Evolutionary conservation across 2,888 invertebrate species (phyloP).

Genomic region (Cryptocheilus praepositus): DNA sequence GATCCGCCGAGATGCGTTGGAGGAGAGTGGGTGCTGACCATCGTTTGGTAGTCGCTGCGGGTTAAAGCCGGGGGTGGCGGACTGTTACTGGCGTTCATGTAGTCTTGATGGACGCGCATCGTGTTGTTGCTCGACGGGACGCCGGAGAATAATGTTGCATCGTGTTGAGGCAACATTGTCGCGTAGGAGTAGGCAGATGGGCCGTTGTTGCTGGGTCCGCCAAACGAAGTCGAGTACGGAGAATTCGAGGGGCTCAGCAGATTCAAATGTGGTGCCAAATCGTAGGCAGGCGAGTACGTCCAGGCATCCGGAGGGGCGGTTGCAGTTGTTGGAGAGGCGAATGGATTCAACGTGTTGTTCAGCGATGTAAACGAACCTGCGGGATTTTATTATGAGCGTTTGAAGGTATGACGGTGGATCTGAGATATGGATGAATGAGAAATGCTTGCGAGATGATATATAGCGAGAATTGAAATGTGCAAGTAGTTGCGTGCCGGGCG

Average conservation of each 20-base stretch:
- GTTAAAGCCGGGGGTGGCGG: conserved; percentile 78
- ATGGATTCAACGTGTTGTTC: conserved; percentile 79
- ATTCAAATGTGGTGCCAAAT: conserved; percentile 85
- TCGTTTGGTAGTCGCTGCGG: conserved; percentile 69
- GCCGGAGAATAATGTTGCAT: conserved; percentile 81
- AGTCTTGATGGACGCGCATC: conserved; percentile 81
- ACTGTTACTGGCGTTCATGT: conserved; percentile 80
- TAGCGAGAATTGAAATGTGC: too few relatives aligned
- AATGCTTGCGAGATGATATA: too few relatives aligned
- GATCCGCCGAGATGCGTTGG: conserved; percentile 65
- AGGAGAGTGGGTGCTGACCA: conserved; percentile 70
- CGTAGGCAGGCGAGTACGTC: conserved; percentile 87
- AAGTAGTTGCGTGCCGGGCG: too few relatives aligned
- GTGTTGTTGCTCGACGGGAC: conserved; percentile 71
- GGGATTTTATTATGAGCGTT: too few relatives aligned
- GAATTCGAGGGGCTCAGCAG: conserved; percentile 82
- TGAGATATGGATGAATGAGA: too few relatives aligned
- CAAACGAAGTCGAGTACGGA: conserved; percentile 80
- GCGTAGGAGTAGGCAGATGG: conserved; percentile 71
- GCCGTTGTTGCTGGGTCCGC: conserved; percentile 66
- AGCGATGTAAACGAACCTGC: conserved; percentile 77
- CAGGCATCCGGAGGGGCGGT: conserved; percentile 85
- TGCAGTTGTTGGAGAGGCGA: conserved; percentile 76
- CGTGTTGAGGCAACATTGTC: conserved; percentile 83
- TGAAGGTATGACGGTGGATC: too few relatives aligned